phyloP scores from a whole-genome alignment of 2,113 vertebrate species.

The Xyrauchen texanus region DNA sequence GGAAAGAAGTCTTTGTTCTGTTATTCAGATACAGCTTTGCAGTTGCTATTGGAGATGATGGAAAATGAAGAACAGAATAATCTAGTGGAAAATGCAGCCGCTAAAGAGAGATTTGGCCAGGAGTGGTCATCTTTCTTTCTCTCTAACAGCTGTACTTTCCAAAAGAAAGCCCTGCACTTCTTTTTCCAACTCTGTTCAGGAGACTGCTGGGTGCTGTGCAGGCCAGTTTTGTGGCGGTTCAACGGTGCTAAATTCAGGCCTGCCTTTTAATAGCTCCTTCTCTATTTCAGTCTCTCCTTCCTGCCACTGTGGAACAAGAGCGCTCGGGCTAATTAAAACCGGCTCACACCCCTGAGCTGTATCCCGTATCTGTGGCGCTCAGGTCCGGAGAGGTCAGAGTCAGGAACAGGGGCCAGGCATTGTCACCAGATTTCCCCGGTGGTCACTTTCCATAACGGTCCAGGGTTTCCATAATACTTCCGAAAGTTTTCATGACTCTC shows the following conservation, averaged over 20 bases:
- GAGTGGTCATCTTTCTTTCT: constrained; percentile 7
- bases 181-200: constrained; percentile 28
- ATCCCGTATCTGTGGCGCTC: constrained; percentile 28
- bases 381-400: constrained; percentile 15
- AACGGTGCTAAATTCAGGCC: constrained; percentile 23
- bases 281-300: constrained; percentile 44
- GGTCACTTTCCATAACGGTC: constrained; percentile 29
- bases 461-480: constrained; percentile 29
- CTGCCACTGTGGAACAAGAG: constrained; percentile 28
- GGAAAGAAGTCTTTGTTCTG: constrained; percentile 31
- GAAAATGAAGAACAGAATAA: constrained; percentile 31
- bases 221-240: constrained; percentile 2
- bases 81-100: constrained; percentile 28
- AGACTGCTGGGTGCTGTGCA: constrained; percentile 1
- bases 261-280: constrained; percentile 30
- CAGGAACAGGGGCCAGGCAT: constrained; percentile 35
- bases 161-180: constrained; percentile 1
- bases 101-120: not conserved
- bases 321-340: constrained; percentile 27
- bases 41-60: constrained; percentile 31
- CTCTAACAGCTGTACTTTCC: constrained; percentile 28
- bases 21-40: constrained; percentile 32
- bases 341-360: not conserved
- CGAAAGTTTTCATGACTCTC: constrained; percentile 29
- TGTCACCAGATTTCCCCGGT: constrained; percentile 21